Base-by-base conservation (phyloP, 2,888 invertebrate genomes). In the Sicus ferrugineus region DNA sequence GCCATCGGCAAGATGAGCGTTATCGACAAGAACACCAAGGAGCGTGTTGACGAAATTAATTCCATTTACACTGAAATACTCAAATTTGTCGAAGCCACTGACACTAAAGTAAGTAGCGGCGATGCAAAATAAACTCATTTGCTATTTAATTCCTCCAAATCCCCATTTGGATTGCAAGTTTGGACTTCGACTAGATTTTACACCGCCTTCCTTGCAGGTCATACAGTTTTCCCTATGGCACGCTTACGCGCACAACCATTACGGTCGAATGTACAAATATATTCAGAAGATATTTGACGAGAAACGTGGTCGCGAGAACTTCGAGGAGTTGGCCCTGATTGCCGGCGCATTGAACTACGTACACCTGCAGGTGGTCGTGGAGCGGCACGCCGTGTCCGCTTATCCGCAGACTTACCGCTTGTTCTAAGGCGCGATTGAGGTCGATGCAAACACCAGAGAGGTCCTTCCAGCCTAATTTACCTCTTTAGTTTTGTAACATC, bases 221-320 rank as follows among this genome's bases (percentile, higher is more conserved):
- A 87, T 92, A 58, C 89, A 91, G 79, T 93, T 97, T 81, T 90
- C 91, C 16, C 86, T 93, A 50, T 94, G 94, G 91, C 94, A 97
- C 82, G 92, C 94, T 56, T 89, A 92, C 78, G 88, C 91, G 0
- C 88, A 93, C 78, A 87, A 89, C 72, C 94, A 96, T 67, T 93
- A 92, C 86, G 97, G 95, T 0, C 90, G 94, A 72, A 91, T 93
- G 73, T 84, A 93, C 73, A 95, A 94, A 83, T 88, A 93, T 73
- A 86, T 96, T 26, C 82, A 86, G 72, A 93, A 92, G 84, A 87
- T 93, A 73, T 89, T 90, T 72, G 98, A 98, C 76, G 96, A 97
- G 48, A 92, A 93, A 75, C 89, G 92, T 2, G 87, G 88, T 38
- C 89, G 89, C 64, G 95, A 95, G 54, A 86, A 90, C 2, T 78